Conservation (phyloP, 2,797 vertebrate genomes). For the Monodelphis domestica region DNA sequence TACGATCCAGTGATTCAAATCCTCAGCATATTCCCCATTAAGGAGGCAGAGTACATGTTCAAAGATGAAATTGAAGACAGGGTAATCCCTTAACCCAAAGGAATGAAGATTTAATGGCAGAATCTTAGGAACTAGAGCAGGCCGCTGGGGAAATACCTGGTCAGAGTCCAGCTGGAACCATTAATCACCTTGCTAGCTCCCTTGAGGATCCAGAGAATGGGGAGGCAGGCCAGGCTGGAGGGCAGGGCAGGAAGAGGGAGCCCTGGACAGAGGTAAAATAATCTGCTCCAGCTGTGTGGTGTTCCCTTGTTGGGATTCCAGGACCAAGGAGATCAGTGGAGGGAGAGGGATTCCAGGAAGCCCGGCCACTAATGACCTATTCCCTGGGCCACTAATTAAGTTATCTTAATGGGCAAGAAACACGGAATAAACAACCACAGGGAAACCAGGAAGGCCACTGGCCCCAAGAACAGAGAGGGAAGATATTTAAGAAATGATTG, state of each 20-base stretch:
- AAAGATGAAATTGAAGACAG: neutral
- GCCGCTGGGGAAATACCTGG: neutral
- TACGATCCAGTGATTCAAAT: neutral
- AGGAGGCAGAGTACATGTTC: neutral
- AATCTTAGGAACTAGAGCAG: neutral
- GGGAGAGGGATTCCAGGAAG: neutral
- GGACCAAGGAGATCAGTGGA: neutral
- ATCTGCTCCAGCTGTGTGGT: neutral
- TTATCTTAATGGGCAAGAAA: neutral
- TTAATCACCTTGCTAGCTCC: neutral
- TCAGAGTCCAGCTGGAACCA: neutral
- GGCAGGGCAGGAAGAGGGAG: neutral
- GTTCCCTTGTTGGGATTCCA: neutral
- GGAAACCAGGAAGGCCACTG: neutral
- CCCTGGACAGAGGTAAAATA: neutral
- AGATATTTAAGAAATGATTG: neutral
- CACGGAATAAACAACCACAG: neutral
- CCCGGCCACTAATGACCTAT: neutral
- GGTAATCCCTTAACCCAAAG: neutral
- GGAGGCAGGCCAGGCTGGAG: neutral
- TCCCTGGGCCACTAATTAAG: neutral
- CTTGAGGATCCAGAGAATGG: neutral
- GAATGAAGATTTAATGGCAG: neutral
- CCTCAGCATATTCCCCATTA: neutral
- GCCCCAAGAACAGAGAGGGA: neutral